A percentile compares a stretch with the other conserved stretches of the same genome.
Evolutionary conservation across 2,888 invertebrate genomes (phyloP).

Genomic region (Argynnis bischoffii): DNA sequence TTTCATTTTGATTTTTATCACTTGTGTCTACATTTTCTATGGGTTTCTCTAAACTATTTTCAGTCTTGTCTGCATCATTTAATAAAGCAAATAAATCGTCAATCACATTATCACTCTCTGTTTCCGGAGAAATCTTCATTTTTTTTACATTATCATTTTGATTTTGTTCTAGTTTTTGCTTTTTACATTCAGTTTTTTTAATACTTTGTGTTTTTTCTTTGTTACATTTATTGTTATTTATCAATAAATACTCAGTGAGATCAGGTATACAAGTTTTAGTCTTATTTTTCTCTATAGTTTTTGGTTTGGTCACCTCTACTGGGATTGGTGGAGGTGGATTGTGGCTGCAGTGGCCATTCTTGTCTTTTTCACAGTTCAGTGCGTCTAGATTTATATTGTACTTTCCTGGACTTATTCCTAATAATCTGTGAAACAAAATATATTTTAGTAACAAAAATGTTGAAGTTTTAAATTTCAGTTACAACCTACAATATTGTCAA

Average conservation of each 20-base stretch:
- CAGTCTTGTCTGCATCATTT: conserved; percentile 39
- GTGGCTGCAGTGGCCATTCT: conserved; percentile 67
- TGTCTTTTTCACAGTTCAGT: conserved; percentile 66
- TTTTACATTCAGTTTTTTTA: conserved; percentile 33
- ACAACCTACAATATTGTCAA: too few species aligned
- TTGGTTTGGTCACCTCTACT: conserved; percentile 12
- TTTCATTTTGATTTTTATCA: conserved; percentile 30
- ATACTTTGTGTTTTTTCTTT: conserved; percentile 27
- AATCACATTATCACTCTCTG: conserved; percentile 49
- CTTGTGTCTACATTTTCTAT: conserved; percentile 28
- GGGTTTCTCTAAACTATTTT: conserved; percentile 33
- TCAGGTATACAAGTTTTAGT: conserved; percentile 19
- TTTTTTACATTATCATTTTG: conserved; percentile 30
- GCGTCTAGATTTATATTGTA: conserved; percentile 69
- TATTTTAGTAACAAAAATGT: not conserved
- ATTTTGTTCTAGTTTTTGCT: conserved; percentile 32
- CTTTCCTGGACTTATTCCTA: conserved; percentile 69
- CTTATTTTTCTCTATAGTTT: conserved; percentile 37
- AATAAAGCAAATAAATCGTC: conserved; percentile 54
- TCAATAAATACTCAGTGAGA: conserved; percentile 21
- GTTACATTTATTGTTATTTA: conserved; percentile 18
- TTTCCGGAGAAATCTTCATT: conserved; percentile 31
- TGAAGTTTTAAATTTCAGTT: too few species aligned
- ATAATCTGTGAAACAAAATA: conserved; percentile 55
- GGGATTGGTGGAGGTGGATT: conserved; percentile 49